Percentiles rank a stretch among this genome's conserved stretches.
phyloP scores from a whole-genome alignment of 2,113 vertebrate genomes.

The Sapajus apella region DNA sequence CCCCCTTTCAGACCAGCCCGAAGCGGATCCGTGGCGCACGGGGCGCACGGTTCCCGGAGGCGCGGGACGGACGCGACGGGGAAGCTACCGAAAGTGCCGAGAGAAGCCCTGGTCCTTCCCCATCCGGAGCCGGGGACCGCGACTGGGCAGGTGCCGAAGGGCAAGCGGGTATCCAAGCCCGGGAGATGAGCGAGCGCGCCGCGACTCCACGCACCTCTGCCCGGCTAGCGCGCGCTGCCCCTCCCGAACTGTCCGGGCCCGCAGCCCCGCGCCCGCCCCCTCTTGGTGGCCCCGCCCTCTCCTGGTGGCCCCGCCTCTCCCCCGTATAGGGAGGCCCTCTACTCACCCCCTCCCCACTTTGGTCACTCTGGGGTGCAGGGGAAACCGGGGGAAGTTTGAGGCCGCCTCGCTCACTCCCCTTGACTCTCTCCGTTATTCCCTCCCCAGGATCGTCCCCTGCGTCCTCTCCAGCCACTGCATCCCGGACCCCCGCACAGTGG shows the following conservation, averaged over 20 bases:
- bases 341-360: too few species aligned
- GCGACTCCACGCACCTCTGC: conserved; percentile 47
- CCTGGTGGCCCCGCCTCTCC: not conserved
- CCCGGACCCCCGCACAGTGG: not conserved
- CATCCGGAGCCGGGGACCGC: conserved; percentile 86
- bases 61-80: not conserved
- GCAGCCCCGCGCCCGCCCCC: conserved; percentile 36
- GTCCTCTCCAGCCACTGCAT: not conserved
- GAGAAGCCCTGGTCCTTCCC: conserved; percentile 94
- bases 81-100: conserved; percentile 94
- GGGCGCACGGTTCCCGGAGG: conserved; percentile 1
- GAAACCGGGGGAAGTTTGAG: not conserved
- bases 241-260: not conserved
- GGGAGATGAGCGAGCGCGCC: not conserved
- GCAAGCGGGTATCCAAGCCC: not conserved
- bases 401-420: not conserved
- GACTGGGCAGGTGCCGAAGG: conserved; percentile 36
- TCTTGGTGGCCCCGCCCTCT: conserved; percentile 34
- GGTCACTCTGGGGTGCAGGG: not conserved
- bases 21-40: not conserved
- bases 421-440: not conserved
- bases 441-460: not conserved
- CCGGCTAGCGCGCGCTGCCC: not conserved
- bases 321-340: not conserved
- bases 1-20: not conserved